Base-by-base conservation (phyloP, 2,888 invertebrate species). In the Mesochorus sp. region DNA sequence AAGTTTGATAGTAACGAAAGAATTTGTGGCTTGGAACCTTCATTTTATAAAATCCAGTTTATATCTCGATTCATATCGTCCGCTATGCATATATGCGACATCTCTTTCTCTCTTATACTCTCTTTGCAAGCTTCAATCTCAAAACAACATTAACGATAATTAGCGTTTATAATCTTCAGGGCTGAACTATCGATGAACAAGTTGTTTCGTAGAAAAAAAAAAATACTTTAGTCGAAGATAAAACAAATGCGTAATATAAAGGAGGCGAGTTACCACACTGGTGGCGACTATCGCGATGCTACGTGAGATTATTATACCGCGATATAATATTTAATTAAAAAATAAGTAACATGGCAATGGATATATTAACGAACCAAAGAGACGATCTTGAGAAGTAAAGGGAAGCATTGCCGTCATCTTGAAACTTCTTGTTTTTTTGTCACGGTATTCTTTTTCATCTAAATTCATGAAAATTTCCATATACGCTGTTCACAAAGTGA, bases 381-480 rank as follows among this genome's bases (percentile, higher is more conserved):
- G 59, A 49, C 34, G 47, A n/a, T 14, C 26, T 31, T 47, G 34
- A 57, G 73, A 34, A 34, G 49, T 19, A 66, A 49, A 42, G 28
- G 24, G 28, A 39, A 28, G 17, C 12, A 44, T 19, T 10, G 6
- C 17, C 21, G n/a, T 26, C 31, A 28, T 37, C 19, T 12, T 28
- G 39, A 47, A 17, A 24, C 53, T 17, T 31, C 31, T 21, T 34
- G 42, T 44, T 14, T 59, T 28, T 49, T 51, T 37, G 21, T 14
- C 31, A 31, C 26, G 8, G 53, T 76, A 31, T 2, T n/a, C 12
- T n/a, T 6, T 81, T 83, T 83, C 80, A 81, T 84, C 83, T 82
- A 82, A 82, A 82, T 84, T 85, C 85, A 84, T 84, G 84, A 82
- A 84, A 84, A 79, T 80, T 68, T 68, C 64, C 39, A 68, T 68